A percentile compares a stretch with the other conserved stretches of the same genome.
Evolutionary conservation across 2,797 vertebrate genomes (phyloP).

Genomic region (Macropodus opercularis): DNA sequence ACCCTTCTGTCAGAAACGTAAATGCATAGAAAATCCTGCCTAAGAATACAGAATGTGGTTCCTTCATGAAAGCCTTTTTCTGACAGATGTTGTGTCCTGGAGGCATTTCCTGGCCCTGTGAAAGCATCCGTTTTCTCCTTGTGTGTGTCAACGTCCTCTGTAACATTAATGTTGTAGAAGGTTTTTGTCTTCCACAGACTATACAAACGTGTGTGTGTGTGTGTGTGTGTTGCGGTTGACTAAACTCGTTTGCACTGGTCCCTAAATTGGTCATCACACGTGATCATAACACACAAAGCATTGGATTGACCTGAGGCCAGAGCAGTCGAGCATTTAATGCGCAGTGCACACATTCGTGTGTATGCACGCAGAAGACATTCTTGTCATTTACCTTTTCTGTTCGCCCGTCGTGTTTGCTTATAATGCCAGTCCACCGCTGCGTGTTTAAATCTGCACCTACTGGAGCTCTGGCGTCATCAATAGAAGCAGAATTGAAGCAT

Average conservation of each 20-base stretch:
- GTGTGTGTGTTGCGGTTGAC: conserved; percentile 12
- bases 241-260: conserved; percentile 1
- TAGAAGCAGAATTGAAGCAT: too few relatives aligned
- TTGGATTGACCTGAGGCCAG: conserved; percentile 38
- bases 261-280: conserved; percentile 33
- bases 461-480: neutral
- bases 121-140: neutral
- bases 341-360: conserved; percentile 40
- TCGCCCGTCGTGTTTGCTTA: too few relatives aligned
- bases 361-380: neutral
- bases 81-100: neutral
- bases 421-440: neutral
- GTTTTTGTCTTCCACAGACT: neutral
- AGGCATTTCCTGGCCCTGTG: neutral
- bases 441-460: too few relatives aligned
- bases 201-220: neutral
- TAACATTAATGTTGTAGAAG: neutral
- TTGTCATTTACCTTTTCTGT: neutral
- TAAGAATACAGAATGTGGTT: neutral
- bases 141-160: neutral
- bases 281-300: conserved; percentile 47
- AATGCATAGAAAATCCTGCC: neutral
- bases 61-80: neutral
- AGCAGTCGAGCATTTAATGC: conserved; percentile 41
- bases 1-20: neutral